Base-by-base conservation (phyloP, 1,140 invertebrate species). In the Diorhabda elongata region DNA sequence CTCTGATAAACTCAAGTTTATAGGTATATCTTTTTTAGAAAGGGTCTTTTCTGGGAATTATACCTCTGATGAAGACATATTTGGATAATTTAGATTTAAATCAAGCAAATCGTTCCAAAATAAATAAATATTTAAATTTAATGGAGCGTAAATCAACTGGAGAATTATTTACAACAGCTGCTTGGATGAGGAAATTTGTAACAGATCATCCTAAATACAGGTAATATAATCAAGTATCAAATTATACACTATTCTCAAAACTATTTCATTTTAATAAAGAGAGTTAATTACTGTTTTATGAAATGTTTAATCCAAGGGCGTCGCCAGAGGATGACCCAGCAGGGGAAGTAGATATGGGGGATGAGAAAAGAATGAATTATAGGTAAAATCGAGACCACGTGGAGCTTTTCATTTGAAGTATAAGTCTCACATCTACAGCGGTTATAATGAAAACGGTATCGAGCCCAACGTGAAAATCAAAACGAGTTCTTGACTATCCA, bases 81-180 rank as follows among this genome's bases (percentile, higher is more conserved):
- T 84, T 99, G 71, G 90, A 89, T 66, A 91, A 89, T 61, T 94
- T 98, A 88, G 95, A 98, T 81, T 91, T 97, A 59, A 96, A 98
- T 84, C 93, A 95, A 4, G 96, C 98, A 80, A 97, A 95, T 44
- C 93, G 96, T 78, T 98, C 97, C 83, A 97, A 96, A 3, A 93
- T 99, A 74, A 91, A 94, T 81, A 93, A 98, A 83, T 99, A 99
- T 84, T 87, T 99, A 61, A 94, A 93, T 78, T 88, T 99, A 56
- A 98, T 99, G 79, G 89, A 94, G 79, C 87, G 89, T 71, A 86
- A 96, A 75, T 96, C 97, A 5, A 90, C 92, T 72, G 95, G 95
- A 72, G 89, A 93, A 77, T 84, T 93, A 9, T 83, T 88, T 74
- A 98, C 96, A 58, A 94, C 93, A 71, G 95, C 95, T 58, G 84